These are phyloP conservation scores for Aleiodes sp. DNA, from an alignment of 1,140 invertebrate species.

Conservation along the genomic window DNA sequence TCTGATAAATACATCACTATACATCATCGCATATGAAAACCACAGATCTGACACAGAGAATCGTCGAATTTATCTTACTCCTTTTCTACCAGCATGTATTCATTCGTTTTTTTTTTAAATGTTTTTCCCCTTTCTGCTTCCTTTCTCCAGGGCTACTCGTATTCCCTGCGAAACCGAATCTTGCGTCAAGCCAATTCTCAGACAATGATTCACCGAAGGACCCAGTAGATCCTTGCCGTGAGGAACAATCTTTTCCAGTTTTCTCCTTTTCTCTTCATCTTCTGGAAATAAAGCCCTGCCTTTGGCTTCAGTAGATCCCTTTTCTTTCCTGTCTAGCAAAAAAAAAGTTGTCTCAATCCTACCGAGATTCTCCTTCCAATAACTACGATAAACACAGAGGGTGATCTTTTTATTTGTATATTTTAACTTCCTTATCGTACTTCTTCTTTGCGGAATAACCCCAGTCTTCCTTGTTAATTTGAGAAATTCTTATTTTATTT, in stretches of 20 bases:
- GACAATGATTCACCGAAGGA: constrained; percentile 35
- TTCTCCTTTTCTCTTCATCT: not conserved
- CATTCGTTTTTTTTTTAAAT: not conserved
- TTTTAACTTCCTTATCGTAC: not conserved
- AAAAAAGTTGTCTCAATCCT: not conserved
- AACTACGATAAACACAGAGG: not conserved
- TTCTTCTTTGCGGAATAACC: too few relatives aligned
- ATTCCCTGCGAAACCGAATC: constrained; percentile 15
- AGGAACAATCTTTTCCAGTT: constrained; percentile 21
- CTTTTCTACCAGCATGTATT: not conserved
- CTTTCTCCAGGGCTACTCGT: not conserved
- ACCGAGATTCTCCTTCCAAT: not conserved
- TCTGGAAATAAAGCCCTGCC: not conserved
- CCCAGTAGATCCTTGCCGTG: constrained; percentile 17
- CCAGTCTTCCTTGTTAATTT: too few relatives aligned
- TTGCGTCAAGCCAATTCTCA: constrained; percentile 33
- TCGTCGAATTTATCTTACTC: not conserved
- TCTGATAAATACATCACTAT: not conserved
- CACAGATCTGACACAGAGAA: not conserved
- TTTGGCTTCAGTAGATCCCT: constrained; percentile 24
- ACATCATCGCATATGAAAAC: not conserved
- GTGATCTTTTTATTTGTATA: constrained; percentile 18
- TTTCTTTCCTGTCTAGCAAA: not conserved
- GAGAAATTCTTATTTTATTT: not conserved
- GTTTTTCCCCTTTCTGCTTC: not conserved